Evolutionary conservation across 2,888 invertebrate genomes (phyloP).

Genomic region (Amphimallon solstitiale): DNA sequence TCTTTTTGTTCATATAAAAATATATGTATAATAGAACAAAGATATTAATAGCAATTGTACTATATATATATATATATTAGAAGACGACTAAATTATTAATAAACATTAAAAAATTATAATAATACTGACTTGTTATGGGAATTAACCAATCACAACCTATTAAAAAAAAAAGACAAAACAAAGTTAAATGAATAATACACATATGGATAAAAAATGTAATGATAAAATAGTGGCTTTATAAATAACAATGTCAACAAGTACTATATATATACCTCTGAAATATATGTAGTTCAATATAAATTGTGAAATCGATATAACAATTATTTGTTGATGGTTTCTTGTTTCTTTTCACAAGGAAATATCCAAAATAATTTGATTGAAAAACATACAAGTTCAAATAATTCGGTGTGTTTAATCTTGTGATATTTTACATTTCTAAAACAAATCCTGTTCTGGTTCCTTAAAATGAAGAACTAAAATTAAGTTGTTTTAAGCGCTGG

Average conservation of each 20-base stretch:
- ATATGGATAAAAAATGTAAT: slow-evolving; percentile 15
- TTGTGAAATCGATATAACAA: too few relatives aligned
- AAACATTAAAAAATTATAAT: slow-evolving; percentile 34
- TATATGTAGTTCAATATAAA: too few relatives aligned
- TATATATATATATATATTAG: slow-evolving; percentile 22
- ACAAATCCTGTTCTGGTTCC: too few relatives aligned
- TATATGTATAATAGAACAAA: neutral
- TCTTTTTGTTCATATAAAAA: neutral
- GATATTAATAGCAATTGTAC: slow-evolving; percentile 18
- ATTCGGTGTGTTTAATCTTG: too few relatives aligned
- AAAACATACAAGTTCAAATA: too few relatives aligned
- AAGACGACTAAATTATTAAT: slow-evolving; percentile 28
- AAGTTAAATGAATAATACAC: slow-evolving; percentile 15
- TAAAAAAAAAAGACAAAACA: slow-evolving; percentile 19
- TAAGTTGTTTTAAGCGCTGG: too few relatives aligned
- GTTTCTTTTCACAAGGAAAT: too few relatives aligned
- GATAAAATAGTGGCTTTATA: slow-evolving; percentile 8
- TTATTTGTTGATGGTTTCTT: too few relatives aligned
- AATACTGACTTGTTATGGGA: slow-evolving; percentile 40
- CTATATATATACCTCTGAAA: too few relatives aligned
- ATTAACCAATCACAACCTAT: slow-evolving; percentile 42
- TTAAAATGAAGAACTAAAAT: too few relatives aligned
- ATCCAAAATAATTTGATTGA: too few relatives aligned
- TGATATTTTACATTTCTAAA: too few relatives aligned
- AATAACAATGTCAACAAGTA: slow-evolving; percentile 4